Evolutionary conservation across 2,113 vertebrate genomes (phyloP), one percentile per base, ranked within the genome.

Genomic region (Tamias sibiricus): DNA sequence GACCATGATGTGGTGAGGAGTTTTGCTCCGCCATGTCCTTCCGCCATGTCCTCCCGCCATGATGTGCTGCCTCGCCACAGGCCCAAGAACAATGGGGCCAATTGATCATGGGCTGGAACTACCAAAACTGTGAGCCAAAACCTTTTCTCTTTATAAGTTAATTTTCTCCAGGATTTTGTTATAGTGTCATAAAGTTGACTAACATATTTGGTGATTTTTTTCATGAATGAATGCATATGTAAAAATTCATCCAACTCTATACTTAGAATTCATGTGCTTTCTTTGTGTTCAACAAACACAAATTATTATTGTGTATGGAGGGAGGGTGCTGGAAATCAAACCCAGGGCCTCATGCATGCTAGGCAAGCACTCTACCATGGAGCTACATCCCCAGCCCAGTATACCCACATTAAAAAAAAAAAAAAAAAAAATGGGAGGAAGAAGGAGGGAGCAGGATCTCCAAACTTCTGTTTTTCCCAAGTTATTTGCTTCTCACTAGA

Each of bases 401-500:
- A 54, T 54, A 54, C 5, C 4, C 54, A 54, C 17, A 52, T 52
- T 52, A 17, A 17, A 52, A 52, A 52, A 52, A 52, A 6, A 57
- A 17, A 17, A 52, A 52, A 52, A 52, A 52, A 6, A 57, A 30
- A 5, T 2, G 32, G 54, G 17, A 54, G 19, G 54, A 47, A 7
- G 7, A 32, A 6, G 8, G 76, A 74, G 74, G 22, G 30, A 77
- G 30, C 6, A n/a, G n/a, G 28, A 68, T n/a, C 44, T 35, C 54
- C 47, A 95, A 49, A 79, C 28, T 81, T 83, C 59, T 87, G 14
- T 83, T 77, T 92, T 66, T 47, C 47, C 28, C 40, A 94, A 16
- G 47, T n/a, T 35, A n/a, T 24, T 86, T 77, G 44, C n/a, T 95
- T 72, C 30, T 83, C 71, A n/a, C 52, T 84, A 83, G 87, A 87